Conservation (phyloP, 2,888 invertebrate genomes). For the Steinernema scapterisci region DNA sequence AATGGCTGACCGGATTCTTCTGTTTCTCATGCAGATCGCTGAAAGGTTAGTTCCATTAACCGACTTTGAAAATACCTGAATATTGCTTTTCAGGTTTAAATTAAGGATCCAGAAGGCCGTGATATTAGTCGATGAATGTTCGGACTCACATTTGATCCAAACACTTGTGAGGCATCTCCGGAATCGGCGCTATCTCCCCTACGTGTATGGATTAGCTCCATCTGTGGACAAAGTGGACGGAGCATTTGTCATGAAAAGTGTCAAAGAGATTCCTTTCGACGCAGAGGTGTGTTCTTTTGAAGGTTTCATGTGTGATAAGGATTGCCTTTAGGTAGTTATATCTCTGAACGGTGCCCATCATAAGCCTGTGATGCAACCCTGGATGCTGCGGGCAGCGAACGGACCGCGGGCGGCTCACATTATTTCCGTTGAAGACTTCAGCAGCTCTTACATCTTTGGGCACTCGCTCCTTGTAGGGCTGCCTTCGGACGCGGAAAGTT, state of each 20-base stretch:
- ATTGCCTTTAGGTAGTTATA: not conserved
- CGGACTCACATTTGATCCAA: not conserved
- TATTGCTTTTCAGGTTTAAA: not conserved
- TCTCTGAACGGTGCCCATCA: not conserved
- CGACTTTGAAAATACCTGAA: not conserved
- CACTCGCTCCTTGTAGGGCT: not conserved
- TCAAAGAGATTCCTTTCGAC: not conserved
- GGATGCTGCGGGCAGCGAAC: constrained; percentile 30
- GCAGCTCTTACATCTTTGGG: not conserved
- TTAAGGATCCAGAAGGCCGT: not conserved
- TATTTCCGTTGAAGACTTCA: constrained; percentile 3
- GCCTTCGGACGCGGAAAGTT: not conserved
- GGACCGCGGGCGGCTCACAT: constrained; percentile 35
- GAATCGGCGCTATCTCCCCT: not conserved
- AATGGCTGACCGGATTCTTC: not conserved
- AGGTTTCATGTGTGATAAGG: not conserved
- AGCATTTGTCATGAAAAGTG: not conserved
- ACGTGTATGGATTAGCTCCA: not conserved
- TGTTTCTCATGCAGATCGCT: not conserved
- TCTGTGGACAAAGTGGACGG: not conserved
- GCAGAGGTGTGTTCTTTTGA: not conserved
- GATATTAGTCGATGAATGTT: not conserved
- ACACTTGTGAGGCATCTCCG: not conserved
- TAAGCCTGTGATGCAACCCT: not conserved
- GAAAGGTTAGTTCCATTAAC: not conserved